Evolutionary conservation across 2,797 vertebrate genomes (phyloP).

Genomic region (Paguma larvata): DNA sequence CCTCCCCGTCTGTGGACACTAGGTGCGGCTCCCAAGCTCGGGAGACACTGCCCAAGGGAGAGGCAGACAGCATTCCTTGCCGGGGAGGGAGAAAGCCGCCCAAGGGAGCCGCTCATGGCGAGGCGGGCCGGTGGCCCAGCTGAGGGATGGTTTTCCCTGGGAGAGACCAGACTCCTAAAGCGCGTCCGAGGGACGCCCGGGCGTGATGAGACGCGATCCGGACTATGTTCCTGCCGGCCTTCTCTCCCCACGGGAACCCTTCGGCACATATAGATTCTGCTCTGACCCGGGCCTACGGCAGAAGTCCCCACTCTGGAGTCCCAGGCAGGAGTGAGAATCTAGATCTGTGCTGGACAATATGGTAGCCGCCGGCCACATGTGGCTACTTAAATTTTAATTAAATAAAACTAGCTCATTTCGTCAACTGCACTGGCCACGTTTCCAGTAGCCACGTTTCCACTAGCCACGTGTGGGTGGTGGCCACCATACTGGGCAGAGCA

Average conservation of each 20-base stretch:
- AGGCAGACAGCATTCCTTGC: rapidly evolving
- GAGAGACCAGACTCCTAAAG: not conserved
- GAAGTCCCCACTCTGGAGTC: not conserved
- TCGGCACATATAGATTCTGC: not conserved
- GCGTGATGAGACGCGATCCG: not conserved
- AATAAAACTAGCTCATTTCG: not conserved
- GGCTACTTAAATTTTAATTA: not conserved
- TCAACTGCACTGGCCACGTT: not conserved
- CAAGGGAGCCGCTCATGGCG: not conserved
- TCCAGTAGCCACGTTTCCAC: not conserved
- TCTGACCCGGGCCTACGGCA: not conserved
- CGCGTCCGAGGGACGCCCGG: not conserved
- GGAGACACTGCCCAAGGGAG: not conserved
- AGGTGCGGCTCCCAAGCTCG: rapidly evolving
- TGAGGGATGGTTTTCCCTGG: not conserved
- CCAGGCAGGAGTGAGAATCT: not conserved
- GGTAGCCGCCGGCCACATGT: not conserved
- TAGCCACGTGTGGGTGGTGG: not conserved
- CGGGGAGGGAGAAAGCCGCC: not conserved
- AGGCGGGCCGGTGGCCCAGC: not conserved
- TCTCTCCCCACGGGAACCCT: not conserved
- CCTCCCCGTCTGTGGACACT: not conserved
- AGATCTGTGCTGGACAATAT: not conserved
- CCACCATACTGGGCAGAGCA: not conserved
- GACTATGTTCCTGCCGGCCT: not conserved